phyloP scores from a whole-genome alignment of 2,113 vertebrate species.

The Apaloderma vittatum region DNA sequence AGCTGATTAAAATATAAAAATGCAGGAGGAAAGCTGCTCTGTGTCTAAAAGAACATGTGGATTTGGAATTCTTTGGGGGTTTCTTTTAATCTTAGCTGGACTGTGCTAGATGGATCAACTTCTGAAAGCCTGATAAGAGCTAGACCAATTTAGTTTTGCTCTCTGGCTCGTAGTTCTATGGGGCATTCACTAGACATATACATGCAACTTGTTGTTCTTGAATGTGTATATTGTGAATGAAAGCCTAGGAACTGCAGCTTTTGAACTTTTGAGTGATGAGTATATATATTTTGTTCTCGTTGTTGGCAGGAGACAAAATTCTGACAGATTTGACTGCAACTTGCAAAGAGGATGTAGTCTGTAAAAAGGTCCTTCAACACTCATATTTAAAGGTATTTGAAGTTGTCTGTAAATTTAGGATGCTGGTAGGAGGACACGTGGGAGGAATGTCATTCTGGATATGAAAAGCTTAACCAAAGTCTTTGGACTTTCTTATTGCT shows the following conservation, averaged over 20 bases:
- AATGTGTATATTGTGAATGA: slow-evolving; percentile 17
- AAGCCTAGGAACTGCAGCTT: not conserved
- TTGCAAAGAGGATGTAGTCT: slow-evolving; percentile 19
- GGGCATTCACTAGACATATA: not conserved
- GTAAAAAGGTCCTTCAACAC: slow-evolving; percentile 23
- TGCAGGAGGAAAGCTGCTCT: not conserved
- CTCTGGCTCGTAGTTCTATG: not conserved
- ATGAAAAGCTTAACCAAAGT: not conserved
- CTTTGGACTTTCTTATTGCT: slow-evolving; percentile 8
- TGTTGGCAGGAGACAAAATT: slow-evolving; percentile 37
- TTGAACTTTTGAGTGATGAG: not conserved
- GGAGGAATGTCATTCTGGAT: slow-evolving; percentile 22
- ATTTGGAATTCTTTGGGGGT: not conserved
- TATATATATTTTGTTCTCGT: not conserved
- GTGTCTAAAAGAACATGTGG: slow-evolving; percentile 12
- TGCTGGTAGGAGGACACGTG: slow-evolving; percentile 24
- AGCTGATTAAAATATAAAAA: slow-evolving; percentile 57
- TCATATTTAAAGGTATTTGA: slow-evolving; percentile 22
- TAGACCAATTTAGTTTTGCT: not conserved
- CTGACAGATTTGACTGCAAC: slow-evolving; percentile 27
- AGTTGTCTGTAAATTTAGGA: slow-evolving; percentile 34
- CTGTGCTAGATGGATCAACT: not conserved
- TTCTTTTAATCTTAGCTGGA: slow-evolving; percentile 3
- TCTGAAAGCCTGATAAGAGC: not conserved
- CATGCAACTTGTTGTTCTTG: not conserved